phyloP scores from a whole-genome alignment of 2,888 invertebrate genomes.

The Drosophila parthenogenetica region DNA sequence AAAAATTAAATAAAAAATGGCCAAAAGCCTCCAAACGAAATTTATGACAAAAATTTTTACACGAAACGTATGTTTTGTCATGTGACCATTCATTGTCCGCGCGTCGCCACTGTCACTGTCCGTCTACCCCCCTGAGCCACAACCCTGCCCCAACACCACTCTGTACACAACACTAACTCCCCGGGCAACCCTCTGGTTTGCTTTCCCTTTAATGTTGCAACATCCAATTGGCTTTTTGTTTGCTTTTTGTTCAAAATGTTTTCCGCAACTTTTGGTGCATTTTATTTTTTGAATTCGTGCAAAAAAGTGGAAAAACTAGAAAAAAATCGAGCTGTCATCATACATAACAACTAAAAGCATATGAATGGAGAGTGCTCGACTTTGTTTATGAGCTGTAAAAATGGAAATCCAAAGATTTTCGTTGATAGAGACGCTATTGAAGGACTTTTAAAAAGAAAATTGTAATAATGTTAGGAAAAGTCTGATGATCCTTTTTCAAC shows the following conservation, averaged over 20 bases:
- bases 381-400: not conserved
- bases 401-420: too few relatives aligned
- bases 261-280: slow-evolving; percentile 59
- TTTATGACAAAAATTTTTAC: slow-evolving; percentile 74
- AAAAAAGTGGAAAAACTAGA: slow-evolving; percentile 56
- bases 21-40: slow-evolving; percentile 62
- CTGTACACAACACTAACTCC: not conserved
- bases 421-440: too few relatives aligned
- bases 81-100: slow-evolving; percentile 72
- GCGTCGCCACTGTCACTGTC: slow-evolving; percentile 45
- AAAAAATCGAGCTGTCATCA: slow-evolving; percentile 71
- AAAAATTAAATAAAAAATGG: slow-evolving; percentile 39
- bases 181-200: not conserved
- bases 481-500: too few relatives aligned
- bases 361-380: not conserved
- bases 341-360: slow-evolving; percentile 43
- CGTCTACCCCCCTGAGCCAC: slow-evolving; percentile 6
- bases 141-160: not conserved
- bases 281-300: slow-evolving; percentile 36
- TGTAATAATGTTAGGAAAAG: too few relatives aligned
- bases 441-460: too few relatives aligned
- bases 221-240: slow-evolving; percentile 63
- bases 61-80: slow-evolving; percentile 78
- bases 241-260: slow-evolving; percentile 45
- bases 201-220: slow-evolving; percentile 13